phyloP scores from a whole-genome alignment of 1,140 invertebrate species.

The Leptopilina boulardi region DNA sequence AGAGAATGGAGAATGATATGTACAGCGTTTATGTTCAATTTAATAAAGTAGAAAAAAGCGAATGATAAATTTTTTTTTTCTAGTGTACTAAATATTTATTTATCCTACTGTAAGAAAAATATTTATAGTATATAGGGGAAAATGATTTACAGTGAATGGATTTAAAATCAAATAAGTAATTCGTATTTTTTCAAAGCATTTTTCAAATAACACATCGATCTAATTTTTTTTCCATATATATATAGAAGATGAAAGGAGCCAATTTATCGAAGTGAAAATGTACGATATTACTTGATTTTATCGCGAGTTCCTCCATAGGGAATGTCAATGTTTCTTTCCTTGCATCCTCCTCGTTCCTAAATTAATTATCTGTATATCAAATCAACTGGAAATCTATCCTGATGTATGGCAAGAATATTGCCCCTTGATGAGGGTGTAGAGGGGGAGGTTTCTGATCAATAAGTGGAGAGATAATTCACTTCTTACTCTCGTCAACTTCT shows the following conservation, averaged over 20 bases:
- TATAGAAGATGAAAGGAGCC: not conserved
- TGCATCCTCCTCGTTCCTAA: not conserved
- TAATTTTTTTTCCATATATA: too few relatives aligned
- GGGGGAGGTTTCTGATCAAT: conserved; percentile 3
- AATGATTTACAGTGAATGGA: too few relatives aligned
- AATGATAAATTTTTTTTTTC: too few relatives aligned
- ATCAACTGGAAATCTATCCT: conserved; percentile 15
- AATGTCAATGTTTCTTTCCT: not conserved
- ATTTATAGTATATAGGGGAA: too few relatives aligned
- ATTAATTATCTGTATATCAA: conserved; percentile 14
- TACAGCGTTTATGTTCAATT: not conserved
- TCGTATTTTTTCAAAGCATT: too few relatives aligned
- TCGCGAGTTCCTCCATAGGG: not conserved
- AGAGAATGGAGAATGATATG: too few relatives aligned
- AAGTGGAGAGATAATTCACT: conserved; percentile 29
- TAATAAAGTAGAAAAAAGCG: not conserved
- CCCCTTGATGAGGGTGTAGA: not conserved
- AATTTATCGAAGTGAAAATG: not conserved
- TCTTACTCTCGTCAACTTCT: conserved; percentile 16
- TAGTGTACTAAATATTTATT: too few relatives aligned
- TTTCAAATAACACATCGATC: too few relatives aligned
- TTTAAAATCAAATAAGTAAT: too few relatives aligned
- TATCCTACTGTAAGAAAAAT: too few relatives aligned
- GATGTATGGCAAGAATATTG: conserved; percentile 7
- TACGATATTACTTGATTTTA: not conserved